A percentile compares a stretch with the other conserved stretches of the same genome.
Evolutionary conservation across 1,140 invertebrate species (phyloP).

Genomic region (Tetramorium simillimum): DNA sequence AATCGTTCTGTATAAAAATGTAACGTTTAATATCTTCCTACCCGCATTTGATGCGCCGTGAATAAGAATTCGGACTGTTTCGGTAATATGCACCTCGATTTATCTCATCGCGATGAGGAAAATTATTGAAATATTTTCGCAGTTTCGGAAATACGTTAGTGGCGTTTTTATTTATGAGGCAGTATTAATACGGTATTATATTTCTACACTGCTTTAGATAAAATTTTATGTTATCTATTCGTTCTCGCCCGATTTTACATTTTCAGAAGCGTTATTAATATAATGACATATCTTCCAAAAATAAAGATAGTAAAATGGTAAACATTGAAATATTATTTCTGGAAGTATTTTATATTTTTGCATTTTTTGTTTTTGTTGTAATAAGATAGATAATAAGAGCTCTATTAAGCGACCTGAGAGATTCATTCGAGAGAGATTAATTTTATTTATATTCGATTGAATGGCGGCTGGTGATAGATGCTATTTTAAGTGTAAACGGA

Average conservation of each 20-base stretch:
- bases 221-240: neutral
- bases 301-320: neutral
- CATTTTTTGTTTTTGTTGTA: neutral
- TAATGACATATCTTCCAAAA: neutral
- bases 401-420: neutral
- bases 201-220: neutral
- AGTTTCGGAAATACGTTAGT: neutral
- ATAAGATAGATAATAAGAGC: neutral
- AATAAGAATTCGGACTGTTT: constrained; percentile 14
- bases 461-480: neutral
- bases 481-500: neutral
- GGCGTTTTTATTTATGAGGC: neutral
- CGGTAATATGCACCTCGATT: neutral
- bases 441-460: neutral
- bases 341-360: neutral
- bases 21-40: constrained; percentile 30
- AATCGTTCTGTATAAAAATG: constrained; percentile 54
- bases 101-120: neutral
- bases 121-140: constrained; percentile 1
- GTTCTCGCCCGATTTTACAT: neutral
- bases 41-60: neutral
- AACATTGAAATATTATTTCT: neutral
- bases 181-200: neutral
- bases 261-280: neutral
- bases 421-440: neutral